These are phyloP conservation scores for Barnardius zonarius DNA, from an alignment of 2,113 vertebrate genomes.

Conservation along the genomic window DNA sequence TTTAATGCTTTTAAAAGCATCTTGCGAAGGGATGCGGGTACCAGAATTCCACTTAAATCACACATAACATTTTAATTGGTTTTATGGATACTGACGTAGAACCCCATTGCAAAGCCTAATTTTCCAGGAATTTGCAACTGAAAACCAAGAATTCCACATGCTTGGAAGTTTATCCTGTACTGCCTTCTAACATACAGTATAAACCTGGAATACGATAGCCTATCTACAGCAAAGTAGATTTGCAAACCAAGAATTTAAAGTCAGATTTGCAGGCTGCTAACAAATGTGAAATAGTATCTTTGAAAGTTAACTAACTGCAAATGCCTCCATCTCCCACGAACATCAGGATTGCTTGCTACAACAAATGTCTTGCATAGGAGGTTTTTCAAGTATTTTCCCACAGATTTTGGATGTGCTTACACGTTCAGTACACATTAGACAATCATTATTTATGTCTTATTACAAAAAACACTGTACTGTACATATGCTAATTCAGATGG, in stretches of 20 bases:
- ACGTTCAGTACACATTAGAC: background rate
- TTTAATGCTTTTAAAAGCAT: background rate
- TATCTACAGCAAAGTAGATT: background rate
- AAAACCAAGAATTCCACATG: background rate
- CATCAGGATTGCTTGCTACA: background rate
- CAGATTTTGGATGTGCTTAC: background rate
- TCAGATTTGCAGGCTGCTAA: background rate
- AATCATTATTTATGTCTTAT: background rate
- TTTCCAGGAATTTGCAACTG: background rate
- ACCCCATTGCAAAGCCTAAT: background rate
- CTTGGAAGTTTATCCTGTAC: background rate
- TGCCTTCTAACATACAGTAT: background rate
- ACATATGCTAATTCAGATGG: background rate
- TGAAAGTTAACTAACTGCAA: background rate
- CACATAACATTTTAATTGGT: background rate
- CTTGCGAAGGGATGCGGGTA: background rate
- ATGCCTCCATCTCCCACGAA: background rate
- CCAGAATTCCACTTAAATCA: background rate
- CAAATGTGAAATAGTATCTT: constrained; percentile 7
- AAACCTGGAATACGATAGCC: background rate
- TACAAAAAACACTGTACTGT: background rate
- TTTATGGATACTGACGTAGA: background rate
- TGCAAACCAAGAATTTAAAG: background rate
- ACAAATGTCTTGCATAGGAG: background rate
- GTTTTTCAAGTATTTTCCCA: background rate